These are phyloP conservation scores for Andrena haemorrhoa DNA, from an alignment of 2,888 invertebrate species.

Conservation along the genomic window DNA sequence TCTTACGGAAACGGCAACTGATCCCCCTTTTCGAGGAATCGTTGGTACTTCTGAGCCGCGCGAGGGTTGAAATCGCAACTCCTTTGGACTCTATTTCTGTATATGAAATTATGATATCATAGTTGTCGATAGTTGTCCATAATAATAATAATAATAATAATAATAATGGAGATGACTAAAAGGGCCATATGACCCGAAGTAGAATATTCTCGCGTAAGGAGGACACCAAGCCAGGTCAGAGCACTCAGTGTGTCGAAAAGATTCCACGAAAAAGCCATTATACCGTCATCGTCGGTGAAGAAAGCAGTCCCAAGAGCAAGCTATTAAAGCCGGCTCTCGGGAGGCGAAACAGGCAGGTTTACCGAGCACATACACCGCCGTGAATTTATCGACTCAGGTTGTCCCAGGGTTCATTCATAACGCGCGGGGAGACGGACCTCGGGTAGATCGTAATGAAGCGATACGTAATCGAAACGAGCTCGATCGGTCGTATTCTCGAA, in stretches of 20 bases:
- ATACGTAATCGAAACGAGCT: conserved; percentile 30
- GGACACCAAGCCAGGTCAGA: no score
- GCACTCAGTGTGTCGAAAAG: neutral
- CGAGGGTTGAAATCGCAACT: no score
- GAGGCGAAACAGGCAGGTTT: neutral
- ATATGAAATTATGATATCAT: no score
- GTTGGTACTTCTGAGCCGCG: no score
- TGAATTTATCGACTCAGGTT: conserved; percentile 1
- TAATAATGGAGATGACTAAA: no score
- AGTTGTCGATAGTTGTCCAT: no score
- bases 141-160: no score
- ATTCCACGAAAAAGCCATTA: conserved; percentile 9
- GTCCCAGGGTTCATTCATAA: conserved; percentile 26
- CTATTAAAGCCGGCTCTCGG: conserved; percentile 2
- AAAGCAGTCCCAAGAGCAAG: neutral
- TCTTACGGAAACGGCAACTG: neutral
- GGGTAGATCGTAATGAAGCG: conserved; percentile 39
- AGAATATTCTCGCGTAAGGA: no score
- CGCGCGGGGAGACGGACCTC: conserved; percentile 8
- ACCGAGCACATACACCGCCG: conserved; percentile 3
- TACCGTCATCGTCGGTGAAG: neutral
- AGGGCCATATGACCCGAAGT: no score
- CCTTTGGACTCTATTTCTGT: no score
- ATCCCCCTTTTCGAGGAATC: no score
- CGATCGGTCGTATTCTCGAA: conserved; percentile 24